These are phyloP conservation scores for Neosilurus hyrtlii DNA, from an alignment of 2,797 vertebrate species.

Conservation along the genomic window DNA sequence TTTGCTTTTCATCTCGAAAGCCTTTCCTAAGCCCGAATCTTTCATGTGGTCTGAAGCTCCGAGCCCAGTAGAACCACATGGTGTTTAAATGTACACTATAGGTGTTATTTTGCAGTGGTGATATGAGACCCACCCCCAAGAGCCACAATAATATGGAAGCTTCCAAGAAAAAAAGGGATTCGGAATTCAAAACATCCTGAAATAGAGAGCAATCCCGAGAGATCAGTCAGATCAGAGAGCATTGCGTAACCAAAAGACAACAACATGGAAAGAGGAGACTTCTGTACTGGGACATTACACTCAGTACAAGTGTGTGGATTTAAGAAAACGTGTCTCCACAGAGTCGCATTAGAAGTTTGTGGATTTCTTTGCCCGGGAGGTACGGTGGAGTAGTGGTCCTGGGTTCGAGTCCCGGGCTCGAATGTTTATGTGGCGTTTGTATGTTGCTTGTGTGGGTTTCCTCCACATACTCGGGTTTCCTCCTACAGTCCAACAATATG, in stretches of 20 bases:
- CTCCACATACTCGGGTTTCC: too few species aligned
- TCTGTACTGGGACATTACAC: background rate
- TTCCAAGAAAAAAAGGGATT: slow-evolving; percentile 47
- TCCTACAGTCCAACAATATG: too few species aligned
- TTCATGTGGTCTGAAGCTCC: slow-evolving; percentile 12
- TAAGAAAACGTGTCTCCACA: background rate
- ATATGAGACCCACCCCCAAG: slow-evolving; percentile 25
- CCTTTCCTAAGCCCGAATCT: background rate
- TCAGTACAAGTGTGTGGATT: background rate
- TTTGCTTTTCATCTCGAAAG: slow-evolving; percentile 8
- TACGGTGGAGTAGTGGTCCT: too few species aligned
- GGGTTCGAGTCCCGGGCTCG: too few species aligned
- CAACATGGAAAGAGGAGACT: slow-evolving; percentile 19
- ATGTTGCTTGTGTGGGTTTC: too few species aligned
- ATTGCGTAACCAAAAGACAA: slow-evolving; percentile 51
- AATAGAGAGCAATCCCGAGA: slow-evolving; percentile 41
- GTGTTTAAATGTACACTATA: slow-evolving; percentile 7
- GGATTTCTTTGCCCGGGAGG: background rate
- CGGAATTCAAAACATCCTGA: slow-evolving; percentile 50
- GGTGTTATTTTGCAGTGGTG: slow-evolving; percentile 22
- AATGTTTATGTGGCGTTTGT: too few species aligned
- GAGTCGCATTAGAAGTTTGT: background rate
- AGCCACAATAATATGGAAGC: slow-evolving; percentile 42
- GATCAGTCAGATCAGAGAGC: slow-evolving; percentile 14
- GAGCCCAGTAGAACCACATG: slow-evolving; percentile 16